Evolutionary conservation across 2,797 vertebrate genomes (phyloP).

Genomic region (Oreochromis mossambicus): DNA sequence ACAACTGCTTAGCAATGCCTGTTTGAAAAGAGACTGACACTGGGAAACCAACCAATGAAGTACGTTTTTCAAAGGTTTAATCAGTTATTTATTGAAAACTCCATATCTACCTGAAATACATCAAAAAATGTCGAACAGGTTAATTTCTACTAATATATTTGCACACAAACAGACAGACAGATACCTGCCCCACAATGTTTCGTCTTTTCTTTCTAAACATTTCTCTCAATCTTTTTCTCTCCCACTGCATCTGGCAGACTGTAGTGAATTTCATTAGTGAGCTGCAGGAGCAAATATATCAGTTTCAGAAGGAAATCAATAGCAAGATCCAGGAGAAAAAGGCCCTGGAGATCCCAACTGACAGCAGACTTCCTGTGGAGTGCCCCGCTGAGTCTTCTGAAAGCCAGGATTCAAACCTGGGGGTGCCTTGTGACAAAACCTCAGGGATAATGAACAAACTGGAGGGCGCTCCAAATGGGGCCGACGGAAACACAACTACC

Average conservation of each 20-base stretch:
- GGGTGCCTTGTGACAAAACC: conserved; percentile 33
- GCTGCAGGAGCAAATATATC: conserved; percentile 98
- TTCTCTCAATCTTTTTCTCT: conserved; percentile 25
- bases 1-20: background rate
- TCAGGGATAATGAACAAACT: conserved; percentile 21
- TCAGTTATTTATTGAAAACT: background rate
- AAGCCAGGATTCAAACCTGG: conserved; percentile 32
- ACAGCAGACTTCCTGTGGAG: conserved; percentile 55
- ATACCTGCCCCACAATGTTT: background rate
- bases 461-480: conserved; percentile 50
- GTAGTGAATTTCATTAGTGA: conserved; percentile 98
- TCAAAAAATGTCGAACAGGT: background rate
- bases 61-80: background rate
- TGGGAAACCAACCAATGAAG: background rate
- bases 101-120: background rate
- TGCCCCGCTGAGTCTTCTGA: conserved; percentile 33
- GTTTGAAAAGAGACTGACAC: background rate
- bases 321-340: conserved; percentile 92
- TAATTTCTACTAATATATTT: background rate
- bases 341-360: conserved; percentile 72
- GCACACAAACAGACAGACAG: background rate
- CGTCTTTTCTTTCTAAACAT: conserved; percentile 30
- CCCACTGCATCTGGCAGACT: conserved; percentile 77
- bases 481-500: conserved; percentile 27
- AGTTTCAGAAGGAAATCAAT: conserved; percentile 94